Evolutionary conservation across 2,797 vertebrate species (phyloP).

Genomic region (Benthosema pterotum): DNA sequence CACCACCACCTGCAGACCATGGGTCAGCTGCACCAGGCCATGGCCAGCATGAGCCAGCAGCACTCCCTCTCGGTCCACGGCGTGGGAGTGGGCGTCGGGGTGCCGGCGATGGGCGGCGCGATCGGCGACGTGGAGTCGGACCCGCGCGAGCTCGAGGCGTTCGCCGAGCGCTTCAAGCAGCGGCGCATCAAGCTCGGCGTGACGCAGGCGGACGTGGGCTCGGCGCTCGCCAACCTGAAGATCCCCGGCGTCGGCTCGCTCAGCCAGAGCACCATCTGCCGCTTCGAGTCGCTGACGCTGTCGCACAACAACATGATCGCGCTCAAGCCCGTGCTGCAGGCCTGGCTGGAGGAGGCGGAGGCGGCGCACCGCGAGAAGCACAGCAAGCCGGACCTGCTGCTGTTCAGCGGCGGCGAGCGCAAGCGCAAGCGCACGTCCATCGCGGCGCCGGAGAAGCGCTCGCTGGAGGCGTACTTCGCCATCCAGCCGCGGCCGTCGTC

Average conservation of each 20-base stretch:
- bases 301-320: slow-evolving; percentile 98
- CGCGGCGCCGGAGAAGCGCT: slow-evolving; percentile 93
- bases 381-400: slow-evolving; percentile 86
- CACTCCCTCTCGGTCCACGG: slow-evolving; percentile 81
- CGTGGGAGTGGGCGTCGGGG: slow-evolving; percentile 53
- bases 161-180: slow-evolving; percentile 93
- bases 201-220: slow-evolving; percentile 91
- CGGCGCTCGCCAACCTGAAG: slow-evolving; percentile 90
- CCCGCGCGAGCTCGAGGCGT: slow-evolving; percentile 94
- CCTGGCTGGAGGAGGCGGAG: slow-evolving; percentile 94
- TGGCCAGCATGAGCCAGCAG: slow-evolving; percentile 86
- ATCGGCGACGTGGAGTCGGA: slow-evolving; percentile 89
- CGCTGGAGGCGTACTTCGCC: slow-evolving; percentile 92
- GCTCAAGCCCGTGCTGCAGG: slow-evolving; percentile 91
- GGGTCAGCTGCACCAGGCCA: slow-evolving; percentile 90
- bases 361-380: slow-evolving; percentile 86
- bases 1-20: slow-evolving; percentile 89
- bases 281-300: slow-evolving; percentile 94
- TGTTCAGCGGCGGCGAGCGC: slow-evolving; percentile 83
- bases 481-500: slow-evolving; percentile 93
- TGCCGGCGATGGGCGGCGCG: slow-evolving; percentile 75
- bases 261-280: slow-evolving; percentile 97
- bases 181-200: slow-evolving; percentile 91
- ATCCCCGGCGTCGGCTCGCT: slow-evolving; percentile 93
- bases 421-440: slow-evolving; percentile 94